Base-by-base conservation (phyloP, 2,113 vertebrate species). In the Mastomys natalensis region DNA sequence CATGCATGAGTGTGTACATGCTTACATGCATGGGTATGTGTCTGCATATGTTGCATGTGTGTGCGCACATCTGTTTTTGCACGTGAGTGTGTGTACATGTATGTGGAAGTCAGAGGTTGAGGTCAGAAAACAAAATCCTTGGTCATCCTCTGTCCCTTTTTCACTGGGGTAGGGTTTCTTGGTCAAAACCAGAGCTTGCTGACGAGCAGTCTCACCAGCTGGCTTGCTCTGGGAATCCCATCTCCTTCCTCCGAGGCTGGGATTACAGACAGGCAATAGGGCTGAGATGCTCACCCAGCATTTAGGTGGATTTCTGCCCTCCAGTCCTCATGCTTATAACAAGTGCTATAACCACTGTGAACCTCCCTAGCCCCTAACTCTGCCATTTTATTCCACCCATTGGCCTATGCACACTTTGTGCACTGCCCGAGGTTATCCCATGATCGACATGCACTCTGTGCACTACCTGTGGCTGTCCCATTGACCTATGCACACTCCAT, bases 351-450 rank as follows among this genome's bases (percentile, higher is more conserved):
- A 11, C 53, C 53, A 40, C 53, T 53, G 34, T 1, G 19, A 5
- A 82, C 40, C 80, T 82, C 37, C 19, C 53, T 2, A 12, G 4
- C 53, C 53, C 29, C 76, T 29, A 78, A 5, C 31, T 9, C 31
- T 6, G 4, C 7, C 0, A 1, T 5, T 34, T 82, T 43, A 3
- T 9, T 43, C n/a, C 48, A 68, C 5, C 11, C 34, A 5, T 0
- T 29, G 74, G 22, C 37, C 0, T 17, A 6, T 8, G 3, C 22
- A 19, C n/a, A 64, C 62, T 34, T 15, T 53, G 37, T 34, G 10
- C 0, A 5, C 37, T 45, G 1, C 7, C 43, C 40, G 26, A 0
- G 0, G 31, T 51, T 17, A 3, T 5, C 15, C 0, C 62, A 64
- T 29, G 62, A 64, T 29, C 10, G 10, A 31, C 62, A 64, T 11